Evolutionary conservation across 2,888 invertebrate species (phyloP).

Genomic region (Punctoribates punctum): DNA sequence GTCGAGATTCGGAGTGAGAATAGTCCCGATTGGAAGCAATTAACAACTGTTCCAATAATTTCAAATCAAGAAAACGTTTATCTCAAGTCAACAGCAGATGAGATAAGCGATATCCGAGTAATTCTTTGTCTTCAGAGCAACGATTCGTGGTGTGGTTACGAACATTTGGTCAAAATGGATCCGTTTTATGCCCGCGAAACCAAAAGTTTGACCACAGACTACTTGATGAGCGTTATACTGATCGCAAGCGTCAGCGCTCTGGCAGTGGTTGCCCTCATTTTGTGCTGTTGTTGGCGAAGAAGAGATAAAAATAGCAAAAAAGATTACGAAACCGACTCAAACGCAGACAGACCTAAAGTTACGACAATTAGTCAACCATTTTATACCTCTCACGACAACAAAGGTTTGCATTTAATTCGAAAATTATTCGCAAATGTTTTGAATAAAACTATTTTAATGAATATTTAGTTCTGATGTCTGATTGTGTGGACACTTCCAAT

Average conservation of each 20-base stretch:
- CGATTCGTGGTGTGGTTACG: conserved; percentile 58
- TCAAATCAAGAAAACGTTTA: conserved; percentile 46
- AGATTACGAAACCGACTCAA: conserved; percentile 78
- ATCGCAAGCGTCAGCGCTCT: conserved; percentile 59
- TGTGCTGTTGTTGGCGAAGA: conserved; percentile 63
- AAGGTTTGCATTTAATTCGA: conserved; percentile 39
- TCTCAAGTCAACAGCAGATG: conserved; percentile 43
- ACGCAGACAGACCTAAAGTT: conserved; percentile 45
- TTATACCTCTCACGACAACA: conserved; percentile 44
- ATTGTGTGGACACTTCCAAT: conserved; percentile 71
- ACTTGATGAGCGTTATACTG: conserved; percentile 57
- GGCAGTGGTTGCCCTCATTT: conserved; percentile 50
- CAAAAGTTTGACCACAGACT: conserved; percentile 44
- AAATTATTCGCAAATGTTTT: not conserved
- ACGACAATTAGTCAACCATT: conserved; percentile 44
- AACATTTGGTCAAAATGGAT: conserved; percentile 47
- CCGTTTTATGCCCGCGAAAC: conserved; percentile 32
- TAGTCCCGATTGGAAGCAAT: conserved; percentile 46
- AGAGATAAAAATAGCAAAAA: conserved; percentile 60
- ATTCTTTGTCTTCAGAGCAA: conserved; percentile 76
- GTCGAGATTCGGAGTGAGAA: conserved; percentile 47
- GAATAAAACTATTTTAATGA: not conserved
- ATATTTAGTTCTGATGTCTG: conserved; percentile 70
- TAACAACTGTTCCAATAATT: conserved; percentile 46
- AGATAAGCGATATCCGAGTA: conserved; percentile 62